Evolutionary conservation across 2,113 vertebrate genomes (phyloP), one percentile per base, ranked within the genome.

Genomic region (Hypocryptadius cinnamomeus): DNA sequence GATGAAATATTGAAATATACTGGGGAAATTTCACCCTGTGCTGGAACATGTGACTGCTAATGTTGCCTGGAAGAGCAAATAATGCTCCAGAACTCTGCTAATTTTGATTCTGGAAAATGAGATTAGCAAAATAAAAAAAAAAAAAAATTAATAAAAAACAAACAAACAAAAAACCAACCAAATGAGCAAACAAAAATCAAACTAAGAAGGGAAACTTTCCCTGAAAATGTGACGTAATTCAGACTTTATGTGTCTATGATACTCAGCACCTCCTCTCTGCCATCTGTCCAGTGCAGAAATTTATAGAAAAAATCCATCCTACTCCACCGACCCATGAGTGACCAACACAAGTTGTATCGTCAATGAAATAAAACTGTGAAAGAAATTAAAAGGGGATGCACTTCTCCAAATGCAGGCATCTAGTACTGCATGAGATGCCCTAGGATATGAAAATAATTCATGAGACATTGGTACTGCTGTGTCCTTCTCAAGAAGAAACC

Each of bases 161-260:
- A 25, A 14, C 1, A 3, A 33, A 13, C 19, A 30, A 53, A 30
- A 7, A 4, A 11, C 6, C 9, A 11, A 53, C 7, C 3, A 44
- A 63, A 37, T 11, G 35, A 64, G 30, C 5, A 28, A 42, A 37
- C 5, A 33, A 22, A 42, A 39, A 31, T 6, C 4, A 60, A 82
- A 23, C 10, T 22, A 45, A 61, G 1, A 50, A 30, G 13, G 9
- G 22, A 84, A 87, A 53, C 6, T 82, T 79, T 12, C 23, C 13
- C 15, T 39, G 27, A 71, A 79, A 82, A 65, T 47, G 5, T 35
- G 20, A 82, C 22, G 6, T 35, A 54, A 53, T 86, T 86, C 20
- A 70, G 4, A 54, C 35, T 53, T 7, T 23, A 24, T 47, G 4
- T 30, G 54, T 45, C 30, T 68, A 1, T 25, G 11, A 24, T 65